Conservation (phyloP, 2,113 vertebrate species). For the Chionomys nivalis region DNA sequence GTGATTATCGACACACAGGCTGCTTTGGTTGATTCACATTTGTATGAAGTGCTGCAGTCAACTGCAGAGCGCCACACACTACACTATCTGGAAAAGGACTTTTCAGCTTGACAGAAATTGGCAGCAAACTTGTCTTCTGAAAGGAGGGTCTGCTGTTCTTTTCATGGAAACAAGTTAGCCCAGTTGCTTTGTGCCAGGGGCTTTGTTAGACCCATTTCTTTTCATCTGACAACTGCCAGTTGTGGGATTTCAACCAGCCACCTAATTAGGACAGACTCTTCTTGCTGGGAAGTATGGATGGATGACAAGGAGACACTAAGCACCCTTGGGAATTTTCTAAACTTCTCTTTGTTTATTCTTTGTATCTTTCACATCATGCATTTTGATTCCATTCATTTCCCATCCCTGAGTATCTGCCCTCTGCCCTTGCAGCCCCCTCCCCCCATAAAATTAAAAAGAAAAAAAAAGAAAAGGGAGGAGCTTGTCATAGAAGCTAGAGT, state of each 20-base stretch:
- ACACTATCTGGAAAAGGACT: background rate
- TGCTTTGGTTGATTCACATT: constrained; percentile 26
- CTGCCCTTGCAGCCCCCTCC: background rate
- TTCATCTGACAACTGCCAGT: constrained; percentile 40
- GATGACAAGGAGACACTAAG: background rate
- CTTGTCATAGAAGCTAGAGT: background rate
- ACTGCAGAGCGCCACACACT: constrained; percentile 19
- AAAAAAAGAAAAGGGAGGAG: background rate
- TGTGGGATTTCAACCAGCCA: constrained; percentile 40
- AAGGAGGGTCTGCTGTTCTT: constrained; percentile 40
- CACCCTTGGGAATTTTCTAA: background rate
- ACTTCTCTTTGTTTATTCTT: background rate
- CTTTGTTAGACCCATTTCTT: constrained; percentile 3
- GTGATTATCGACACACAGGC: background rate
- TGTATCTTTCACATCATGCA: background rate
- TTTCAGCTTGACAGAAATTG: constrained; percentile 56
- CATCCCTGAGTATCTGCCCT: background rate
- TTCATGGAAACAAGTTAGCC: constrained; percentile 69
- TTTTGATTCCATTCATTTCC: background rate
- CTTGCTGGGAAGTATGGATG: background rate
- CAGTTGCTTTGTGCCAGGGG: background rate
- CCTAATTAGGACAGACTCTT: constrained; percentile 47
- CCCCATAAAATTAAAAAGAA: background rate
- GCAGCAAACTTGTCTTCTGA: constrained; percentile 52
- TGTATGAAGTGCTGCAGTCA: constrained; percentile 41